Evolutionary conservation across 2,797 vertebrate genomes (phyloP).

Genomic region (Sylvia borin): DNA sequence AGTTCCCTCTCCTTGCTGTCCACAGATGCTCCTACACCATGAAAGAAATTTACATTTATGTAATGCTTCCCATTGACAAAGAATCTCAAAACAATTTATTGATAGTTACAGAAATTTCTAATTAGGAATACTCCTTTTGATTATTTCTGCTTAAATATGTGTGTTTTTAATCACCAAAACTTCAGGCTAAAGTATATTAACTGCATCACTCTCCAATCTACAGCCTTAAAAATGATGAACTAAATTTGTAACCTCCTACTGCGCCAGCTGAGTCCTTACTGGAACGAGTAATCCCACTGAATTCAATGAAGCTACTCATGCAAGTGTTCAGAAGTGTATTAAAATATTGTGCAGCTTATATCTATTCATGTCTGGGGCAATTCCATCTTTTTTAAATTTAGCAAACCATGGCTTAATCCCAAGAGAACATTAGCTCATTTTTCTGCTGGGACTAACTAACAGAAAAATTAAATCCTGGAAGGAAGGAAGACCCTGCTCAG

Average conservation of each 20-base stretch:
- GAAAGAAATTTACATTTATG: slow-evolving; percentile 71
- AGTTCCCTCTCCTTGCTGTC: too few species aligned
- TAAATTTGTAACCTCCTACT: slow-evolving; percentile 2
- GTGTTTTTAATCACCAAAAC: slow-evolving; percentile 66
- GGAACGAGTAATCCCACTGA: not conserved
- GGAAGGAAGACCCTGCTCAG: not conserved
- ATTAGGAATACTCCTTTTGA: slow-evolving; percentile 71
- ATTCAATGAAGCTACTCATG: not conserved
- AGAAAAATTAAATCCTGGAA: not conserved
- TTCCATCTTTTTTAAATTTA: not conserved
- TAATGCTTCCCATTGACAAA: slow-evolving; percentile 44
- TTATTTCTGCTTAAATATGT: slow-evolving; percentile 70
- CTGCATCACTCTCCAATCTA: slow-evolving; percentile 46
- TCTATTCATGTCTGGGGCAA: not conserved
- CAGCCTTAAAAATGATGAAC: slow-evolving; percentile 40
- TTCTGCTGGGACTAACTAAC: not conserved
- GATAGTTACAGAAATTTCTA: slow-evolving; percentile 65
- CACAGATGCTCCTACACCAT: too few species aligned
- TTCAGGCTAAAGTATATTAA: slow-evolving; percentile 64
- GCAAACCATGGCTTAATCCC: not conserved
- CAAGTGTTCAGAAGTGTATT: not conserved
- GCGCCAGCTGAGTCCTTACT: not conserved
- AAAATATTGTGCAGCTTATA: not conserved
- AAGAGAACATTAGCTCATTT: not conserved
- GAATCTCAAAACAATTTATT: slow-evolving; percentile 56